Conservation (phyloP, 1,140 invertebrate species). For the Pogonomyrmex barbatus region DNA sequence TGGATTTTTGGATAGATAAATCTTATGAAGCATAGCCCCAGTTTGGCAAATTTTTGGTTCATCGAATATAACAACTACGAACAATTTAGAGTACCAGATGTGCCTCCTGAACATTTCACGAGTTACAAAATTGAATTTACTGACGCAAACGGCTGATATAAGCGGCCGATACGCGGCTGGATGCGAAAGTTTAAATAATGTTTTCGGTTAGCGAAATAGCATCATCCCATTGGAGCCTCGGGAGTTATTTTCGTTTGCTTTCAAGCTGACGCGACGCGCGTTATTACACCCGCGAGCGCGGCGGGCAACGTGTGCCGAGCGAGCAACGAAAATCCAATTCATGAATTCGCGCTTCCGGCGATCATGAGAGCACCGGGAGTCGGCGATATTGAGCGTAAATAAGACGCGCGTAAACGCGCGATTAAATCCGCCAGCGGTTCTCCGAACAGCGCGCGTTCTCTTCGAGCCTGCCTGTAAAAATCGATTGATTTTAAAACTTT, state of each 20-base stretch:
- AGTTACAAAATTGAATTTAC: conserved; percentile 32
- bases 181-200: conserved; percentile 56
- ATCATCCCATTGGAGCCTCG: conserved; percentile 6
- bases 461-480: not conserved
- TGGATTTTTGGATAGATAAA: not conserved
- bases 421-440: conserved; percentile 56
- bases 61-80: conserved; percentile 8
- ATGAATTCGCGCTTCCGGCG: conserved; percentile 61
- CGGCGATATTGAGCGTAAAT: conserved; percentile 59
- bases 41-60: not conserved
- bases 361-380: conserved; percentile 43
- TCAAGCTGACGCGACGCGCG: conserved; percentile 50
- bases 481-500: not conserved
- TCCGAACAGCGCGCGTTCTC: not conserved
- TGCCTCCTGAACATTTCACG: not conserved
- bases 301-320: conserved; percentile 18
- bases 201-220: conserved; percentile 49
- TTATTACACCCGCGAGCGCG: conserved; percentile 57
- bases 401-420: conserved; percentile 60
- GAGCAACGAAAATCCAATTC: conserved; percentile 64
- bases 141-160: conserved; percentile 9
- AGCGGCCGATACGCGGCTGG: not conserved
- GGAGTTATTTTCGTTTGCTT: conserved; percentile 58
- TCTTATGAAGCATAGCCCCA: not conserved
- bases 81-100: conserved; percentile 16